A percentile compares a stretch with the other conserved stretches of the same genome.
phyloP scores from a whole-genome alignment of 2,797 vertebrate genomes.

The Ibycter americanus region DNA sequence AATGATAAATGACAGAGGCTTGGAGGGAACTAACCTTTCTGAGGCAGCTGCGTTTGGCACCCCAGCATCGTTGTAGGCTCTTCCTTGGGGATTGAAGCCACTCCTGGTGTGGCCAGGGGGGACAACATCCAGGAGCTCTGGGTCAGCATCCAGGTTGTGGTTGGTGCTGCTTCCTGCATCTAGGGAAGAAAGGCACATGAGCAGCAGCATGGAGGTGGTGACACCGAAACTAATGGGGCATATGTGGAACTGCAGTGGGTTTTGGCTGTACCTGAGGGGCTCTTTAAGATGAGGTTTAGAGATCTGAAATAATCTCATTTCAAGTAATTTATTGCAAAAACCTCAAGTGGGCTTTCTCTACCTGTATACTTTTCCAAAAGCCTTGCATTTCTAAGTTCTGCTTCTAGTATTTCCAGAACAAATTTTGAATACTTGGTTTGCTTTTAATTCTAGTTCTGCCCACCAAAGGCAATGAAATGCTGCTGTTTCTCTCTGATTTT shows the following conservation, averaged over 20 bases:
- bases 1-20: background rate
- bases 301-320: background rate
- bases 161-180: rapidly evolving
- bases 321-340: background rate
- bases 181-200: rapidly evolving
- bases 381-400: background rate
- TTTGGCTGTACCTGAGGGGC: rapidly evolving
- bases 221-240: rapidly evolving
- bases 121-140: background rate
- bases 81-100: background rate
- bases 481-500: background rate
- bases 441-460: background rate
- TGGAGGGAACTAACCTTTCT: conserved; percentile 17
- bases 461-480: background rate
- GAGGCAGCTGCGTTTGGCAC: background rate
- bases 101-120: too few relatives aligned
- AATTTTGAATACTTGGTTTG: background rate
- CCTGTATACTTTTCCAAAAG: rapidly evolving
- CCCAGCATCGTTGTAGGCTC: rapidly evolving
- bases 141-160: background rate
- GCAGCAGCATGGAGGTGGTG: rapidly evolving
- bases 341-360: background rate
- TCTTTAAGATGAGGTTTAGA: rapidly evolving
- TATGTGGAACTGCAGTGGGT: background rate
- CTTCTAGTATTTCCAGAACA: background rate